These are phyloP conservation scores for Galeopterus variegatus DNA, from an alignment of 2,113 vertebrate genomes.

Conservation along the genomic window DNA sequence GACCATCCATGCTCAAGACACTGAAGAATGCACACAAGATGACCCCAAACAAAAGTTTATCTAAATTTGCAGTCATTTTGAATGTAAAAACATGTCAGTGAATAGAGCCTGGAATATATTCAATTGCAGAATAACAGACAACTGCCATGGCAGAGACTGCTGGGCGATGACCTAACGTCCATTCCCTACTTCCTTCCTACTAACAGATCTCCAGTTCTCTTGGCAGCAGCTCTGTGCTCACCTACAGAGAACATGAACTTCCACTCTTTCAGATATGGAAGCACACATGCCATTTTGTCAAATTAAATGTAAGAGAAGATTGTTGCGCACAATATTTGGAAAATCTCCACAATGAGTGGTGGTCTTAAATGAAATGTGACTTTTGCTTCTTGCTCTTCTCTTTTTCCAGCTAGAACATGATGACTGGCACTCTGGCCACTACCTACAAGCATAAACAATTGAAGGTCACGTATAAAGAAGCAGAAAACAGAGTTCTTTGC, in stretches of 20 bases:
- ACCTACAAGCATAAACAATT: not conserved
- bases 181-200: not conserved
- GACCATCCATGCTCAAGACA: not conserved
- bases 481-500: not conserved
- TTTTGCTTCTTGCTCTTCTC: not conserved
- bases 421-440: not conserved
- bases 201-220: not conserved
- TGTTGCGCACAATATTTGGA: not conserved
- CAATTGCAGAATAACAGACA: not conserved
- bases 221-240: not conserved
- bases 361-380: not conserved
- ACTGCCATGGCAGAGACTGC: not conserved
- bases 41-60: not conserved
- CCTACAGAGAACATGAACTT: not conserved
- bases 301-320: not conserved
- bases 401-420: not conserved
- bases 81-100: not conserved
- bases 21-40: not conserved
- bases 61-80: not conserved
- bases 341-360: not conserved
- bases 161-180: not conserved
- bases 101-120: not conserved
- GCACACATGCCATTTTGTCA: not conserved
- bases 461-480: not conserved
- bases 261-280: not conserved